These are phyloP conservation scores for Masnerella sp. DNA, from an alignment of 2,888 invertebrate genomes.

Conservation along the genomic window DNA sequence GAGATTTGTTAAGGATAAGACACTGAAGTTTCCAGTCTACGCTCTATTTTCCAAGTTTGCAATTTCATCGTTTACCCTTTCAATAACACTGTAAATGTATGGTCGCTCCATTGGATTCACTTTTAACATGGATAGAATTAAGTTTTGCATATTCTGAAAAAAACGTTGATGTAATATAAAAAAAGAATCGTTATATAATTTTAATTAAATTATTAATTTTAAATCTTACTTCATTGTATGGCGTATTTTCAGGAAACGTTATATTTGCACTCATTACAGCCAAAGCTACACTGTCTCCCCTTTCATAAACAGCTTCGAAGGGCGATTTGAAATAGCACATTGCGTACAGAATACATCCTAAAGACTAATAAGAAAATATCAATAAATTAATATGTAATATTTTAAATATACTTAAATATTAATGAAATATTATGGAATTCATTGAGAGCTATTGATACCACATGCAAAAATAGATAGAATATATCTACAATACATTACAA, in stretches of 20 bases:
- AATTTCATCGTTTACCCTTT: constrained; percentile 81
- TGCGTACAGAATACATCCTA: constrained; percentile 91
- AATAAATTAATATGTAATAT: constrained; percentile 7
- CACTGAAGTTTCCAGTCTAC: constrained; percentile 68
- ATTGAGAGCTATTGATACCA: too few relatives aligned
- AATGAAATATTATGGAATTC: too few relatives aligned
- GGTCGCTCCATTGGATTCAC: constrained; percentile 88
- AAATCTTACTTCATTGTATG: constrained; percentile 82
- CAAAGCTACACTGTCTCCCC: constrained; percentile 91
- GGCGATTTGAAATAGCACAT: constrained; percentile 92
- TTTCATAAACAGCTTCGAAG: constrained; percentile 89
- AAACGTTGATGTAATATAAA: constrained; percentile 12
- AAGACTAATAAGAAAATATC: constrained; percentile 79
- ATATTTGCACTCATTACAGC: constrained; percentile 88
- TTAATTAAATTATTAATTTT: too few relatives aligned
- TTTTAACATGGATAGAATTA: constrained; percentile 84
- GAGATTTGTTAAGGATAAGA: too few relatives aligned
- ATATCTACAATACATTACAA: too few relatives aligned
- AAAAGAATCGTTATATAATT: too few relatives aligned
- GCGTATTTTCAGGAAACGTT: constrained; percentile 84
- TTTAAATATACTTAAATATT: constrained; percentile 11
- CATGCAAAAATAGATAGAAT: too few relatives aligned
- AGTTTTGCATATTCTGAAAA: constrained; percentile 82
- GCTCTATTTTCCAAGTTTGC: constrained; percentile 81
- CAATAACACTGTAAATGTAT: constrained; percentile 85